A percentile compares a stretch with the other conserved stretches of the same genome.
Evolutionary conservation across 2,797 vertebrate species (phyloP).

Genomic region (Propithecus perrieri): DNA sequence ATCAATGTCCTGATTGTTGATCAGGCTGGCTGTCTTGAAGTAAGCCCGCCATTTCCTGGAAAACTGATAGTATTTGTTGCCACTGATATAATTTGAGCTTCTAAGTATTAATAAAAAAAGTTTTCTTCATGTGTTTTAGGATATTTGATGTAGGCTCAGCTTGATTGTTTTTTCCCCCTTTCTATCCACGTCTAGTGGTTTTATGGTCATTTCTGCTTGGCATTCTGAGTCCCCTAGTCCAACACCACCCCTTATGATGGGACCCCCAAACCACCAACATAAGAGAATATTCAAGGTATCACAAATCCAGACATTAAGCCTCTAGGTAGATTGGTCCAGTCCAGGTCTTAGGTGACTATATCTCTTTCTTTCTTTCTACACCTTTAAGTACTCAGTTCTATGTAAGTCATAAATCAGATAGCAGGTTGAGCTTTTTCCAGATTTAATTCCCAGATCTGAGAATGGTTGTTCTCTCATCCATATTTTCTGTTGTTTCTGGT

Average conservation of each 20-base stretch:
- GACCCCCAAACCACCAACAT: neutral
- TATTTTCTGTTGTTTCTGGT: conserved; percentile 13
- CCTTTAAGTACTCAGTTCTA: neutral
- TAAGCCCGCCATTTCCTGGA: neutral
- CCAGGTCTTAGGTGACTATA: neutral
- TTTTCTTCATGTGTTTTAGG: conserved; percentile 29
- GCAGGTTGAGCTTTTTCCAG: neutral
- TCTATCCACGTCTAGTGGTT: neutral
- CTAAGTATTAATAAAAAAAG: conserved; percentile 34
- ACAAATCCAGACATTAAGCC: neutral
- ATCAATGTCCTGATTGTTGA: neutral
- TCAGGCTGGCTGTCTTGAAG: neutral
- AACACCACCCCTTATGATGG: neutral
- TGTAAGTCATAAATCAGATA: neutral
- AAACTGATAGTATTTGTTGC: neutral
- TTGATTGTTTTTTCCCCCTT: neutral
- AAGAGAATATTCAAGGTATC: neutral
- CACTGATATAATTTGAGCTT: conserved; percentile 1
- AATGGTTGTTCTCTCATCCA: neutral
- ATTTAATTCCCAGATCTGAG: neutral
- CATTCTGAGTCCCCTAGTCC: neutral
- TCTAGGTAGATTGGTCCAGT: neutral
- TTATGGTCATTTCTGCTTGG: neutral
- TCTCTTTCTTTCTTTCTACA: neutral
- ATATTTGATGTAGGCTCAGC: neutral